phyloP scores from a whole-genome alignment of 2,888 invertebrate genomes.

The Cryptophagus acutangulus region DNA sequence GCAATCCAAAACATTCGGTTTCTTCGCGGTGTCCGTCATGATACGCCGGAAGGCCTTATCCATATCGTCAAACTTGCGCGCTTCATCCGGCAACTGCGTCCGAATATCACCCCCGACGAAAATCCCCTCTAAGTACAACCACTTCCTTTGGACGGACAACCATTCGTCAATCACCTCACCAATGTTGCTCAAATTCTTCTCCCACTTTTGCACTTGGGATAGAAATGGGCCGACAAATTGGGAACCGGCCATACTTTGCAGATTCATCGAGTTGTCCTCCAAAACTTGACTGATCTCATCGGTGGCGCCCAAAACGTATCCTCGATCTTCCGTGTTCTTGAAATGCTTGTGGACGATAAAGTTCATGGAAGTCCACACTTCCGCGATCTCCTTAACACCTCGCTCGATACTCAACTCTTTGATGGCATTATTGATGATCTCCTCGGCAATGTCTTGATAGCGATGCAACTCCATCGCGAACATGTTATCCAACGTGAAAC shows the following conservation, averaged over 20 bases:
- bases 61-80: conserved; percentile 84
- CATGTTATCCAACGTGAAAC: conserved; percentile 84
- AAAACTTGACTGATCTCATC: conserved; percentile 77
- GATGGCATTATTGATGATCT: conserved; percentile 82
- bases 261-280: conserved; percentile 84
- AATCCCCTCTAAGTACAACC: conserved; percentile 89
- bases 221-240: conserved; percentile 89
- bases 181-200: conserved; percentile 70
- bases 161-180: conserved; percentile 86
- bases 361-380: conserved; percentile 63
- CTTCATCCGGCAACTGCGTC: conserved; percentile 81
- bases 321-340: conserved; percentile 74
- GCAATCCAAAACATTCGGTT: conserved; percentile 72
- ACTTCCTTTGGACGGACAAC: conserved; percentile 81
- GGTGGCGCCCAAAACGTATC: conserved; percentile 69
- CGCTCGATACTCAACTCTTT: conserved; percentile 89
- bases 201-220: conserved; percentile 78
- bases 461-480: conserved; percentile 87
- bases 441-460: conserved; percentile 78
- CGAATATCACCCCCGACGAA: conserved; percentile 88
- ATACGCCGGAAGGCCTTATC: conserved; percentile 76
- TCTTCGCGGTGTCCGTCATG: conserved; percentile 79
- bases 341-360: conserved; percentile 64
- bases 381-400: conserved; percentile 76
- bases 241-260: conserved; percentile 87